Evolutionary conservation across 2,888 invertebrate genomes (phyloP), one percentile per base, ranked within the genome.

Genomic region (Cremastobaeus sp.): DNA sequence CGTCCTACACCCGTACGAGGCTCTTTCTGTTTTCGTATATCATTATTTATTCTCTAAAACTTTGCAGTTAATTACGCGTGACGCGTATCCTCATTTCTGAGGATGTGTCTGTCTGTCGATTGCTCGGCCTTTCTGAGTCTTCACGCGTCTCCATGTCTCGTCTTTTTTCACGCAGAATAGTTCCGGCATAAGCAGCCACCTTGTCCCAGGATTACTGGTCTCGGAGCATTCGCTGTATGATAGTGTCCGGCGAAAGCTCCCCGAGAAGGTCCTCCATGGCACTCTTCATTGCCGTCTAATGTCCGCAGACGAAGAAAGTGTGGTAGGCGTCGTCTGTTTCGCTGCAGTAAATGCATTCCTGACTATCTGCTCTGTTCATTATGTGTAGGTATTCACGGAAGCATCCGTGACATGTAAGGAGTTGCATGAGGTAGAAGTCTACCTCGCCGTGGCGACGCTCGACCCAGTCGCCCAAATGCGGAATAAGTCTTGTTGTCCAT

Each of bases 391-490:
- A 80, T 18, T 15, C 9, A 1, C 41, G 43, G 47, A 80, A 80
- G 28, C 57, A 45, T 8, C 45, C 48, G 11, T 48, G 48, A 0
- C 45, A 78, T 3, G 74, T 76, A 1, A 79, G 65, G 12, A 78
- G 41, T 62, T 79, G 78, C 3, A 77, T 80, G 0, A 77, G 28
- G 66, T 76, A 76, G 34, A 65, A 80, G 14, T 65, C 50, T 3
- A 74, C 60, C 1, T 75, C 66, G 2, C 43, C 69, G 12, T 62
- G 59, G 2, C 25, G 43, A 0, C 71, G 25, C 0, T 14, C 9
- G 2, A 37, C 15, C 74, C 72, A 77, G 0, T 4, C 12, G 4
- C 1, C 17, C 12, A 55, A 32, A 0, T 17, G 8, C 12, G 17
- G 55, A 0, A 55, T 55, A 12, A 55, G 12, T 41, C 30, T 3